Base-by-base conservation (phyloP, 2,797 vertebrate species). In the Gallirallus australis region DNA sequence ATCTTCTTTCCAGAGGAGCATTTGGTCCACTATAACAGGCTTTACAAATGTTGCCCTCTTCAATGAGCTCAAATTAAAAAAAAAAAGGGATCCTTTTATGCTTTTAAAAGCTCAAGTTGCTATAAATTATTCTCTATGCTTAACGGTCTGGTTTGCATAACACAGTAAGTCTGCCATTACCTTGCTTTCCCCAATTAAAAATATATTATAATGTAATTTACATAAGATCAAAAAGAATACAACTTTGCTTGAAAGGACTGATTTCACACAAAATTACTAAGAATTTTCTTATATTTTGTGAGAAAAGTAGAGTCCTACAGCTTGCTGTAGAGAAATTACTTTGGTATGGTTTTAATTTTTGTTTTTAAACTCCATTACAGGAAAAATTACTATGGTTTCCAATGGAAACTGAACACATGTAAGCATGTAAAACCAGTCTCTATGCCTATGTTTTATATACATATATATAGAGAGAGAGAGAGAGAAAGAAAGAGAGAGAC, bases 171-270 rank as follows among this genome's bases (percentile, higher is more conserved):
- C 70, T 88, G 52, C 39, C 54, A 56, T 76, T 86, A 70, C 23
- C 56, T 84, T 84, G 35, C 24, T 89, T 93, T 84, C 63, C 69
- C 7, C 39, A 57, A 24, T 84, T 82, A 77, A 80, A 96, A 90
- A 14, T 39, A 70, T 52, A 28, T 64, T 86, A 76, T 37, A 82
- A 84, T 59, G 7, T 23, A 61, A 77, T 4, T 2, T 72, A 70
- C 18, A 40, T 63, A 59, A 79, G 18, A 79, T 64, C 8, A 82
- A 76, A 91, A 88, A 39, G 30, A 63, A 57, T 6, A 63, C 11
- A 30, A 24, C 7, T 94, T 76, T 64, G 50, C 86, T 82, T 92
- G 53, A 89, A 93, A 76, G 40, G 57, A 76, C 11, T 80, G 77
- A 40, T 78, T 79, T 80, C 17, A 63, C 21, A 63, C 9, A 79